Conservation (phyloP, 2,113 vertebrate species). For the Percopsis transmontana region DNA sequence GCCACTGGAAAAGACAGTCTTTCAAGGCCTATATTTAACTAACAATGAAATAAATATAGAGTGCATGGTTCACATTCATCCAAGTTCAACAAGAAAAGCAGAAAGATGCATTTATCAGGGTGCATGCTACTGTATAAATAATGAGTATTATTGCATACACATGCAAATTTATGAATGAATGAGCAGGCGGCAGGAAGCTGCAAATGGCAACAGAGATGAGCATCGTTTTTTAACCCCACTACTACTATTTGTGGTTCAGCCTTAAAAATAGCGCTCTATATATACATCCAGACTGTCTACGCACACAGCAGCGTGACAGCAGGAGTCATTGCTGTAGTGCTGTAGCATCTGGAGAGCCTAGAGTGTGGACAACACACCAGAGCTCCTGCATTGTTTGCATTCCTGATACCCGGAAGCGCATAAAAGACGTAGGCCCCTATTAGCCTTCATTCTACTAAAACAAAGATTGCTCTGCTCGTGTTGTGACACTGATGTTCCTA, state of each 20-base stretch:
- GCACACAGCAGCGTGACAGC: constrained; percentile 34
- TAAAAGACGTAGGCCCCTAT: constrained; percentile 45
- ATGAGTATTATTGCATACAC: constrained; percentile 49
- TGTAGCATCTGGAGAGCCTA: constrained; percentile 42
- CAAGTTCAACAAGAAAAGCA: background rate
- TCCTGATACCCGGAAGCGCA: constrained; percentile 59
- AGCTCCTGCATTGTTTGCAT: constrained; percentile 55
- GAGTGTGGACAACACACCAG: constrained; percentile 42
- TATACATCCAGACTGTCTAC: constrained; percentile 61
- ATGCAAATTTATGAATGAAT: constrained; percentile 72
- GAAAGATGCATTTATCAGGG: background rate
- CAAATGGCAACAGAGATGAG: constrained; percentile 63
- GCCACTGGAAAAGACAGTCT: constrained; percentile 19
- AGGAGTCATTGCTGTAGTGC: constrained; percentile 44
- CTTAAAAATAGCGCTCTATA: constrained; percentile 77
- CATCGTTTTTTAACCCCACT: constrained; percentile 72
- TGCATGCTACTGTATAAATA: constrained; percentile 17
- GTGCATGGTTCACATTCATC: too few species aligned
- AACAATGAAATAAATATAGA: constrained; percentile 38
- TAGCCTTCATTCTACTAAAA: constrained; percentile 53
- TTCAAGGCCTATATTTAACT: constrained; percentile 30
- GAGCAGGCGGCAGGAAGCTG: constrained; percentile 47
- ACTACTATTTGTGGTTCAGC: constrained; percentile 70
- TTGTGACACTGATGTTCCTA: constrained; percentile 55
- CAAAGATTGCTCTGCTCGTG: constrained; percentile 45